Evolutionary conservation across 1,140 invertebrate species (phyloP), one percentile per base, ranked within the genome.

Genomic region (Saccostrea glomerata): DNA sequence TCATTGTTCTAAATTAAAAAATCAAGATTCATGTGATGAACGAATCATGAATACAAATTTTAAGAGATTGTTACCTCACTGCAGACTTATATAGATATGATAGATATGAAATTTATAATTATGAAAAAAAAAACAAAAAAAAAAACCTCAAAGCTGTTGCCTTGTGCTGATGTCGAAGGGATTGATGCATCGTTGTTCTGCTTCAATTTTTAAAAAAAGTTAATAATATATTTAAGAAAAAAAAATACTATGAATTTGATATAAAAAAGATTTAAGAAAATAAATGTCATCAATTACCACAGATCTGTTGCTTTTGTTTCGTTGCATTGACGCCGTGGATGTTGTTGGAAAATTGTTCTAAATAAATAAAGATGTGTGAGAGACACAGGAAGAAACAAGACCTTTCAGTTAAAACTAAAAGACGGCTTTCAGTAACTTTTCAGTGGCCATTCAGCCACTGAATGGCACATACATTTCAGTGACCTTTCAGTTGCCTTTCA

Each of bases 1-100:
- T 60, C 58, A 60, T 60, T 60, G 58, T 60, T n/a, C 58, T 60
- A 60, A 60, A 60, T 60, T n/a, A 60, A 60, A 60, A 60, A 60
- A 60, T 60, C 58, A 5, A 60, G 58, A 60, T 60, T 60, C n/a
- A 60, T 60, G 58, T 60, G 58, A 60, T 60, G 58, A 60, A 60
- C 58, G 58, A 60, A 60, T 60, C 20, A 60, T 60, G 58, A 60
- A 60, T 60, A 60, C 5, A 7, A 60, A 60, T 60, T 60, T 60
- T 60, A 60, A 60, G 58, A 60, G 58, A 60, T 60, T 60, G 58
- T 60, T 60, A 15, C 58, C 58, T 60, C 58, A 60, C 13, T 60
- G 7, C 58, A 60, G 2, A 60, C 20, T 15, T 60, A 60, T 60
- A 60, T 60, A 60, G 2, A 60, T 60, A 60, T 60, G 20, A 60